Evolutionary conservation across 2,888 invertebrate species (phyloP), one percentile per base, ranked within the genome.

Genomic region (Gnatocerus cornutus): DNA sequence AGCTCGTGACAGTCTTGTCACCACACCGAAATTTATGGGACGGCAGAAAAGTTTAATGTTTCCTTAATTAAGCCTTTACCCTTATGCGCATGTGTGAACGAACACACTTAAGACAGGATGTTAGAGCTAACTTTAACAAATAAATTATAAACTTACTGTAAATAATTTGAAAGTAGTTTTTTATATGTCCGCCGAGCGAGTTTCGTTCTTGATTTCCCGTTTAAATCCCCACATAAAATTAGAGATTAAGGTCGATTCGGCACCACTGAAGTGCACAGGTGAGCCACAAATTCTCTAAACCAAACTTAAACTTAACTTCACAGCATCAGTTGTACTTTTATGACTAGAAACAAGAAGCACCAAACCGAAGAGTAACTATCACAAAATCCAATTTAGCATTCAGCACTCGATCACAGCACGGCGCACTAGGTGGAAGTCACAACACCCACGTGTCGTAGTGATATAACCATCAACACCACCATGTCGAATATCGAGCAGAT

Each of bases 321-420:
- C 61, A 48, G 45, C 14, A 33, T 33, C 33, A 45, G 37, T 41
- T 27, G 43, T 43, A 58, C 43, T 39, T 16, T 55, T 29, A 27
- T 68, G 68, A 68, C 68, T 68, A 68, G 68, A 68, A 29, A 12
- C n/a, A 41, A 68, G 30, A 55, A 62, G 56, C 62, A 62, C 62
- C 67, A 66, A 50, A 29, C 10, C 16, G 14, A 12, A 7, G 45
- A 62, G 29, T 8, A 12, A 50, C 29, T 68, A 68, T 68, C 68
- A 67, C 67, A 67, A 52, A 27, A 16, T 13, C 29, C 37, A 52
- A 7, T 61, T 37, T 9, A 16, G 21, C 21, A 21, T 21, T 21
- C 21, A 50, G 27, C 45, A 61, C 61, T 62, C 50, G 62, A 10
- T 52, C 52, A 29, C 48, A 30, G 30, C 37, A 39, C 27, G 27